A percentile compares a stretch with the other conserved stretches of the same genome.
Conservation (phyloP, 2,113 vertebrate genomes). For the Pelusios castaneus region DNA sequence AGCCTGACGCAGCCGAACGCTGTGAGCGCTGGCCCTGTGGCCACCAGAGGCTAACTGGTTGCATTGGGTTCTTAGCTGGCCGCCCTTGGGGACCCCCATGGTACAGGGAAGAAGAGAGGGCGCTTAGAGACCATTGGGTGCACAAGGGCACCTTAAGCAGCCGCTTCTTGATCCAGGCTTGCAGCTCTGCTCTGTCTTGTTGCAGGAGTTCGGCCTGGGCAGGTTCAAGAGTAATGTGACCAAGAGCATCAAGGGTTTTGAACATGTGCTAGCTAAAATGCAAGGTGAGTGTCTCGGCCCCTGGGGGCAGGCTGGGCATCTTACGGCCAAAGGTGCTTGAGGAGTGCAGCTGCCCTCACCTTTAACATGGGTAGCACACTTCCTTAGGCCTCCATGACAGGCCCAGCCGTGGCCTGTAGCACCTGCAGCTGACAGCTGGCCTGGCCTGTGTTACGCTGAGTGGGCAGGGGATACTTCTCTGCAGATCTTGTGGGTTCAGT, state of each 20-base stretch:
- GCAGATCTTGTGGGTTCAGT: too few species aligned
- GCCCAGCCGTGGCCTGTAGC: not conserved
- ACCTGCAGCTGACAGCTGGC: too few species aligned
- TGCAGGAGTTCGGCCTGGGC: conserved; percentile 95
- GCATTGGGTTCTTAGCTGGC: not conserved
- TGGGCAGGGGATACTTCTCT: not conserved
- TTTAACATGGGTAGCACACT: not conserved
- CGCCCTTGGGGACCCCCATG: not conserved
- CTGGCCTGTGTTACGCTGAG: too few species aligned
- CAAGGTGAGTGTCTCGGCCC: conserved; percentile 84
- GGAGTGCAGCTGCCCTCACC: not conserved
- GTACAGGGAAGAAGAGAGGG: too few species aligned
- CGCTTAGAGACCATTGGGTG: too few species aligned
- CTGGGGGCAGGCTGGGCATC: not conserved
- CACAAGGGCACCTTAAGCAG: not conserved
- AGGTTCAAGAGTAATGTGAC: conserved; percentile 95
- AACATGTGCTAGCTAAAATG: conserved; percentile 92
- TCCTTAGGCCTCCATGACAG: not conserved
- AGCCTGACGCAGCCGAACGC: not conserved
- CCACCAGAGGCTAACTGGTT: not conserved
- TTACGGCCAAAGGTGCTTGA: too few species aligned
- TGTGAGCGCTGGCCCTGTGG: not conserved
- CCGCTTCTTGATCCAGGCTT: not conserved
- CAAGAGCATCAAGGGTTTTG: conserved; percentile 96
- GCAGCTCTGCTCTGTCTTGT: not conserved